A percentile compares a stretch with the other conserved stretches of the same genome.
Evolutionary conservation across 2,888 invertebrate genomes (phyloP).

Genomic region (Drosophila suboccidentalis): DNA sequence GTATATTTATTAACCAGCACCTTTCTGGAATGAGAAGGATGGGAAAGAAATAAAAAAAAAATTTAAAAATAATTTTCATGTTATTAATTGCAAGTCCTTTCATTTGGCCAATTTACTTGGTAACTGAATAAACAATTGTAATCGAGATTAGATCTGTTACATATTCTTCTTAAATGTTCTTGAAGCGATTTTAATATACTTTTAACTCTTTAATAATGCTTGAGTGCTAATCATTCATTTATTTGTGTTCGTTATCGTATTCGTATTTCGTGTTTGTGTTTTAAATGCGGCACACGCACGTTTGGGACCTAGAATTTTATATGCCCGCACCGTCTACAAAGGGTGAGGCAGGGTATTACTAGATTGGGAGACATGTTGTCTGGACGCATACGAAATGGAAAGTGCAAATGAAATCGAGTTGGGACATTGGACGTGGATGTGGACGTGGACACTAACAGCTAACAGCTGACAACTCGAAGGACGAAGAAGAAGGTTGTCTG

Average conservation of each 20-base stretch:
- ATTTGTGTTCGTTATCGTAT: conserved; percentile 5
- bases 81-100: too few relatives aligned
- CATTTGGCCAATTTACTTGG: too few relatives aligned
- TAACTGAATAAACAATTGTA: too few relatives aligned
- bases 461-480: conserved; percentile 28
- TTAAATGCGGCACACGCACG: conserved; percentile 12
- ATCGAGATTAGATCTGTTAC: too few relatives aligned
- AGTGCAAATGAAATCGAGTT: conserved; percentile 62
- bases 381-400: conserved; percentile 56
- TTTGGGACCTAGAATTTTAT: conserved; percentile 9
- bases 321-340: not conserved
- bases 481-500: conserved; percentile 13
- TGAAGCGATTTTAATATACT: not conserved
- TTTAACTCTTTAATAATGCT: conserved; percentile 4
- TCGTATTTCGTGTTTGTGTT: not conserved
- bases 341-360: conserved; percentile 34
- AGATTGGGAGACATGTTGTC: conserved; percentile 52
- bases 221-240: conserved; percentile 25
- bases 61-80: too few relatives aligned
- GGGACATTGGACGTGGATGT: conserved; percentile 19
- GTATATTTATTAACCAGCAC: too few relatives aligned
- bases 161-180: not conserved
- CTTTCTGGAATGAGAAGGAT: too few relatives aligned
- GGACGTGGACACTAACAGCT: conserved; percentile 32
- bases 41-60: too few relatives aligned